A percentile compares a stretch with the other conserved stretches of the same genome.
Evolutionary conservation across 2,888 invertebrate genomes (phyloP).

Genomic region (Melinaea marsaeus): DNA sequence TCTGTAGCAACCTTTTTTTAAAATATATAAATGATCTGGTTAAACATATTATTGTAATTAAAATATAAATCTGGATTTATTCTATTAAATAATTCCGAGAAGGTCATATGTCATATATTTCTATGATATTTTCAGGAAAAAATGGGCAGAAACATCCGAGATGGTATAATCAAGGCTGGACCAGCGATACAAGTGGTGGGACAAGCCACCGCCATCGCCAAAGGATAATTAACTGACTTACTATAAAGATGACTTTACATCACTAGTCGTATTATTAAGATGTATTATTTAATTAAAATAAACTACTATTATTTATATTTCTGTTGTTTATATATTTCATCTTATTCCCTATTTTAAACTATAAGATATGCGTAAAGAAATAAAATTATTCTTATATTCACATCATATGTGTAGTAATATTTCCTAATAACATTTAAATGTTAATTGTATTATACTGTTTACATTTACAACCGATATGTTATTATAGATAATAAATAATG

Average conservation of each 20-base stretch:
- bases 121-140: constrained; percentile 42
- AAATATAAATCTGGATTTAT: background rate
- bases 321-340: background rate
- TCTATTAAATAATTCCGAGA: background rate
- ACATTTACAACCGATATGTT: too few relatives aligned
- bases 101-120: constrained; percentile 2
- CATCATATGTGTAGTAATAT: too few relatives aligned
- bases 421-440: too few relatives aligned
- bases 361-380: too few relatives aligned
- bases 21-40: too few relatives aligned
- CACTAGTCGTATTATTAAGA: constrained; percentile 12
- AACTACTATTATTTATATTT: constrained; percentile 2
- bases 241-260: background rate
- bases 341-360: too few relatives aligned
- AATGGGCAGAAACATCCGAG: constrained; percentile 43
- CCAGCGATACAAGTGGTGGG: constrained; percentile 49
- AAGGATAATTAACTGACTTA: constrained; percentile 35
- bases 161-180: constrained; percentile 50
- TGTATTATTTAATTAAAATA: constrained; percentile 12
- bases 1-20: too few relatives aligned
- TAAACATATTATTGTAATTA: background rate
- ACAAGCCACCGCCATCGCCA: constrained; percentile 37
- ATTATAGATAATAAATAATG: too few relatives aligned
- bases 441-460: too few relatives aligned
- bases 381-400: too few relatives aligned